Evolutionary conservation across 1,140 invertebrate species (phyloP).

Genomic region (Leptopilina boulardi): DNA sequence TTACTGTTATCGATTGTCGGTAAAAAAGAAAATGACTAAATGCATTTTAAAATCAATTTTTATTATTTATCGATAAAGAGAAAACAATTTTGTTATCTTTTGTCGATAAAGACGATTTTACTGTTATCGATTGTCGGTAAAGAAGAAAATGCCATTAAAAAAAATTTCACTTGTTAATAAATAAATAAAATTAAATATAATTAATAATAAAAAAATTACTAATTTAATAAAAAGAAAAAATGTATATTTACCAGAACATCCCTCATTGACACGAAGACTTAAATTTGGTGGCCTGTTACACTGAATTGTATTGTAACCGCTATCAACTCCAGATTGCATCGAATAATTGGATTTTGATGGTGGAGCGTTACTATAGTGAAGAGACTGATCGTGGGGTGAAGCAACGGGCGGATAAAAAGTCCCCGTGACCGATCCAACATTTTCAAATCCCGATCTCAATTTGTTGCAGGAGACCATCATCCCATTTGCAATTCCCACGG

Average conservation of each 20-base stretch:
- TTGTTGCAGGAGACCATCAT: constrained; percentile 92
- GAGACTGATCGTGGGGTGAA: constrained; percentile 83
- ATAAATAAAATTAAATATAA: too few relatives aligned
- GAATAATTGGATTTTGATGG: constrained; percentile 67
- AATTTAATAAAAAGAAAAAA: neutral
- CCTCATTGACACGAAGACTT: constrained; percentile 64
- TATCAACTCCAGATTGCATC: constrained; percentile 67
- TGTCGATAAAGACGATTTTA: too few relatives aligned
- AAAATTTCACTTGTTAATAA: neutral
- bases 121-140: too few relatives aligned
- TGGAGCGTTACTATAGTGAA: constrained; percentile 69
- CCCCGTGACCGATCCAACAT: constrained; percentile 87
- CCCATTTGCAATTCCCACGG: constrained; percentile 88
- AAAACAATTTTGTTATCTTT: too few relatives aligned
- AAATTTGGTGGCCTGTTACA: constrained; percentile 70
- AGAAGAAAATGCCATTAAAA: too few relatives aligned
- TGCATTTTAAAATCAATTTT: too few relatives aligned
- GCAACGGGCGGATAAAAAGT: constrained; percentile 91
- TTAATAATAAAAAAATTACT: neutral
- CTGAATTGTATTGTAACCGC: constrained; percentile 68
- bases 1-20: too few relatives aligned
- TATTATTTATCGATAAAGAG: neutral
- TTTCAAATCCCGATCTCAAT: constrained; percentile 81
- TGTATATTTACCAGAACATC: constrained; percentile 64
- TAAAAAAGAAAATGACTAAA: too few relatives aligned